Evolutionary conservation across 2,888 invertebrate species (phyloP).

Genomic region (Microplitis deprimator): DNA sequence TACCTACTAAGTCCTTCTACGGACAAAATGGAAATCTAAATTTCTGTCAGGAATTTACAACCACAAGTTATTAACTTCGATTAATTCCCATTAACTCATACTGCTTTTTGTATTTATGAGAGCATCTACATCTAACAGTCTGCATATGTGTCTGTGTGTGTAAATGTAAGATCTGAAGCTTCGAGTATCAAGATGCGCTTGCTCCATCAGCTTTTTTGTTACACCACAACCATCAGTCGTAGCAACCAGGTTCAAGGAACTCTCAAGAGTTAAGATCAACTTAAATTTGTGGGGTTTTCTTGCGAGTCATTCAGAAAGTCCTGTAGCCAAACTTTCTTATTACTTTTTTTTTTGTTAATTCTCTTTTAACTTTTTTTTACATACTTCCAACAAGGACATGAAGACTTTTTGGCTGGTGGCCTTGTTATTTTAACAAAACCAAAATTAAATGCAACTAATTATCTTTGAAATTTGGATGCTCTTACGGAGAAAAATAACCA

Average conservation of each 20-base stretch:
- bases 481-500: neutral
- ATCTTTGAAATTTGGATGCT: neutral
- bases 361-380: too few relatives aligned
- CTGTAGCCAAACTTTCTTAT: neutral
- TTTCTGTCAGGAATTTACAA: slow-evolving; percentile 9
- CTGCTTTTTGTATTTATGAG: neutral
- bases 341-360: neutral
- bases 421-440: too few relatives aligned
- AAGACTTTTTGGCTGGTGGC: too few relatives aligned
- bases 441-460: neutral
- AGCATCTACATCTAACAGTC: neutral
- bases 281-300: slow-evolving; percentile 9
- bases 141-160: slow-evolving; percentile 7
- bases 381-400: too few relatives aligned
- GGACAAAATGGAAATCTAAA: slow-evolving; percentile 33
- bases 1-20: slow-evolving; percentile 38
- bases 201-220: slow-evolving; percentile 2
- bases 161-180: slow-evolving; percentile 11
- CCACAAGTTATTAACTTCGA: neutral
- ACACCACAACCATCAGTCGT: neutral
- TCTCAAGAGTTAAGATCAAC: neutral
- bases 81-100: slow-evolving; percentile 3
- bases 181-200: neutral
- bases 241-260: slow-evolving; percentile 1
- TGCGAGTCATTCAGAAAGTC: slow-evolving; percentile 18